Percentiles rank a stretch among this genome's conserved stretches.
These are phyloP conservation scores for Erythrocebus patas DNA, from an alignment of 2,113 vertebrate species.

Conservation along the genomic window DNA sequence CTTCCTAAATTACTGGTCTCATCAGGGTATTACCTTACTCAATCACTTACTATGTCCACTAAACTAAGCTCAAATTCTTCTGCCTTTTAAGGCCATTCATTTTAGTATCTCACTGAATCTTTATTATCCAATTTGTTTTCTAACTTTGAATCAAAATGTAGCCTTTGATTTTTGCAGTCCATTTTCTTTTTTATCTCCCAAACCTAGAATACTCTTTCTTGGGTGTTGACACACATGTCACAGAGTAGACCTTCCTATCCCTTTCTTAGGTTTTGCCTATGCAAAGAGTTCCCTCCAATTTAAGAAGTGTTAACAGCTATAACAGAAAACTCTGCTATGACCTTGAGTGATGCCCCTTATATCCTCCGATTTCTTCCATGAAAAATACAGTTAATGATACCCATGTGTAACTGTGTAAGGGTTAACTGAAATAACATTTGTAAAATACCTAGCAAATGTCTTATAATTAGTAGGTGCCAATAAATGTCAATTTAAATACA, in stretches of 20 bases:
- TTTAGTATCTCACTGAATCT: not conserved
- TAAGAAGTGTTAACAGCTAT: not conserved
- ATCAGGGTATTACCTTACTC: not conserved
- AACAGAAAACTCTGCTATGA: not conserved
- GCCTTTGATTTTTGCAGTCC: not conserved
- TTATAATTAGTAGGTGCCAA: not conserved
- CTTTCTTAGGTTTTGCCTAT: not conserved
- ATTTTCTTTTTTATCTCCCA: not conserved
- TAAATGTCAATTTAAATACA: not conserved
- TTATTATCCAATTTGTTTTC: not conserved
- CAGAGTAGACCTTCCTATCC: not conserved
- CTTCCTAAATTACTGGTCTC: not conserved
- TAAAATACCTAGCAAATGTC: not conserved
- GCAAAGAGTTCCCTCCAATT: not conserved
- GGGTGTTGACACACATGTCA: not conserved
- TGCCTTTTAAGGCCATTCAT: not conserved
- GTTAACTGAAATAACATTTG: constrained; percentile 1
- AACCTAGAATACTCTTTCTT: not conserved
- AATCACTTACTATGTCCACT: not conserved
- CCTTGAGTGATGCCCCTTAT: not conserved
- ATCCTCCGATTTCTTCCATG: not conserved
- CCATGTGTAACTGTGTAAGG: not conserved
- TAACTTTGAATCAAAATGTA: not conserved
- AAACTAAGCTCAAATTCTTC: not conserved
- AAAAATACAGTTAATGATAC: not conserved